phyloP scores from a whole-genome alignment of 2,113 vertebrate genomes.

The Phyllostomus hastatus region DNA sequence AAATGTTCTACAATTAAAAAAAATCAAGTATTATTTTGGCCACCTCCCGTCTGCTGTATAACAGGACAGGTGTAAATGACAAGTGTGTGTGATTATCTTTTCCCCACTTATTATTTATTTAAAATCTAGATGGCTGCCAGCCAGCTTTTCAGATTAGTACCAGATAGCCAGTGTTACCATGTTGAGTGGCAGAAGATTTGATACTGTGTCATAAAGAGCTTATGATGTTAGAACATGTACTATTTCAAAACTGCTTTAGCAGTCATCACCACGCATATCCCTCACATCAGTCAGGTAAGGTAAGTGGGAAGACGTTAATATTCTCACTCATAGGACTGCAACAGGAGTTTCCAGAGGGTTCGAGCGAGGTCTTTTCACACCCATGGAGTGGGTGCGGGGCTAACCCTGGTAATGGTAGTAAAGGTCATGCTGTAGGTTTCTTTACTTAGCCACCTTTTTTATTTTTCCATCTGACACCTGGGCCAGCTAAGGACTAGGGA shows the following conservation, averaged over 20 bases:
- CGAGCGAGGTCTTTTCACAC: neutral
- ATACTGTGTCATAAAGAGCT: neutral
- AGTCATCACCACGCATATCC: fast-evolving
- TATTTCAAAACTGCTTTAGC: neutral
- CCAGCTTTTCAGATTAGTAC: neutral
- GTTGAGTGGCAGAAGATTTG: neutral
- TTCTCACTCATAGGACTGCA: neutral
- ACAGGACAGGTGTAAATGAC: neutral
- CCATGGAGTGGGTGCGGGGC: neutral
- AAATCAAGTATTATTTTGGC: neutral
- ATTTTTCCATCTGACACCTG: neutral
- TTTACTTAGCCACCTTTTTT: neutral
- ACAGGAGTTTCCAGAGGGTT: neutral
- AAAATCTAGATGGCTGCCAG: neutral
- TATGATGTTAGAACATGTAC: neutral
- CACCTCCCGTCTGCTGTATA: neutral
- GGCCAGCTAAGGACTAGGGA: neutral
- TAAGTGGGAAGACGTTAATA: neutral
- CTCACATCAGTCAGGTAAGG: neutral
- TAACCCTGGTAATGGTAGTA: neutral
- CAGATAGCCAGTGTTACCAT: neutral
- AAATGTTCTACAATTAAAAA: neutral
- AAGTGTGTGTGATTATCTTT: neutral
- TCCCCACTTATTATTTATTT: neutral
- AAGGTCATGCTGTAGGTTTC: neutral